A percentile compares a stretch with the other conserved stretches of the same genome.
Evolutionary conservation across 2,888 invertebrate species (phyloP).

Genomic region (Melitaea athalia): DNA sequence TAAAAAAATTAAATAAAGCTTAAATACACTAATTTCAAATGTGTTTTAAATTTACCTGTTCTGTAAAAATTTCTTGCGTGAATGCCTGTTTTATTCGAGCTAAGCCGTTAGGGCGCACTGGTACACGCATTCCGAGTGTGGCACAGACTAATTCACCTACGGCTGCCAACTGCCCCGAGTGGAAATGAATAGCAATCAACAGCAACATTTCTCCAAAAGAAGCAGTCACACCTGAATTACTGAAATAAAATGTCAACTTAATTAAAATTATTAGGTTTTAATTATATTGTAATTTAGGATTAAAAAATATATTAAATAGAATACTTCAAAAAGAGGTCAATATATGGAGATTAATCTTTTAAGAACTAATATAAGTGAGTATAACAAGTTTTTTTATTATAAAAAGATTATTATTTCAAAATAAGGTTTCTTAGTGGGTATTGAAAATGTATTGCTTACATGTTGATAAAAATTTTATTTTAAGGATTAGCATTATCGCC

Average conservation of each 20-base stretch:
- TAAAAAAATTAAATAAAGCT: background rate
- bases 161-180: slow-evolving; percentile 95
- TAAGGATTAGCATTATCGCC: no score
- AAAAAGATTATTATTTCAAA: no score
- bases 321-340: background rate
- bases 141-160: slow-evolving; percentile 97
- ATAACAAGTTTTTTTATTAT: no score
- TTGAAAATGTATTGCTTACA: no score
- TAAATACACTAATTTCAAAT: background rate
- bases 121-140: slow-evolving; percentile 97
- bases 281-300: no score
- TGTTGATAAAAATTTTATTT: no score
- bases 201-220: slow-evolving; percentile 98
- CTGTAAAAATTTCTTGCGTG: slow-evolving; percentile 97
- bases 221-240: slow-evolving; percentile 91
- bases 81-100: slow-evolving; percentile 96
- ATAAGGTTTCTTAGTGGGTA: no score
- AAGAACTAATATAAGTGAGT: no score
- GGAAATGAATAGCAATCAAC: slow-evolving; percentile 98
- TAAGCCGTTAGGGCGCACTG: slow-evolving; percentile 92
- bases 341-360: no score
- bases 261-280: background rate
- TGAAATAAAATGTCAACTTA: slow-evolving; percentile 50
- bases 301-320: background rate
- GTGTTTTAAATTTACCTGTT: slow-evolving; percentile 84